Evolutionary conservation across 2,113 vertebrate genomes (phyloP).

Genomic region (Malurus melanocephalus): DNA sequence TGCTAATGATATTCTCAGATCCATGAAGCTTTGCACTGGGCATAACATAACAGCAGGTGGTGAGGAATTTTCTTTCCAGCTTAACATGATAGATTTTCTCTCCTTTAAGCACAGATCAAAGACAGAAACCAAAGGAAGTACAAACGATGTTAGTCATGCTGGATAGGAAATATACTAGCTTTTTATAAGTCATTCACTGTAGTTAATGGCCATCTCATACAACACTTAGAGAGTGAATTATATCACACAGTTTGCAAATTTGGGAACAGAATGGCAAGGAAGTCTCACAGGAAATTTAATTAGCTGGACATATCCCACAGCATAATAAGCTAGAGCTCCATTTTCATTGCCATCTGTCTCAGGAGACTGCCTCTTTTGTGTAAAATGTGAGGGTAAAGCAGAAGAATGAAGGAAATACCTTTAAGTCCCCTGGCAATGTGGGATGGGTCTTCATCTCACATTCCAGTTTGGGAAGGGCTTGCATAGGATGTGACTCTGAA

Average conservation of each 20-base stretch:
- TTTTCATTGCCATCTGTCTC: background rate
- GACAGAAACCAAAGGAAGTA: background rate
- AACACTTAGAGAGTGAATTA: background rate
- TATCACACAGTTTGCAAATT: background rate
- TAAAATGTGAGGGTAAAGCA: background rate
- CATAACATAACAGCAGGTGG: background rate
- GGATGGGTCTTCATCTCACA: accelerated
- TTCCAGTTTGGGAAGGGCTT: background rate
- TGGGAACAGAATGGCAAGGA: background rate
- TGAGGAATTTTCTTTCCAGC: background rate
- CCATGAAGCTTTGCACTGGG: background rate
- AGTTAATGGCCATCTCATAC: background rate
- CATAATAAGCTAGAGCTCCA: background rate
- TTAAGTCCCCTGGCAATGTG: background rate
- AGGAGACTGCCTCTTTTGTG: background rate
- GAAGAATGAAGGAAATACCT: background rate
- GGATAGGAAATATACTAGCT: background rate
- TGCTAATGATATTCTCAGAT: background rate
- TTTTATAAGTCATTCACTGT: background rate
- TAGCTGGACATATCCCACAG: background rate
- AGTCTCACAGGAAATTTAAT: background rate
- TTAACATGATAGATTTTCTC: background rate
- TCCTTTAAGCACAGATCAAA: background rate
- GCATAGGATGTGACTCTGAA: background rate
- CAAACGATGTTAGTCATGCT: background rate